These are phyloP conservation scores for Drosophila sp. DNA, from an alignment of 1,140 invertebrate genomes.

Conservation along the genomic window DNA sequence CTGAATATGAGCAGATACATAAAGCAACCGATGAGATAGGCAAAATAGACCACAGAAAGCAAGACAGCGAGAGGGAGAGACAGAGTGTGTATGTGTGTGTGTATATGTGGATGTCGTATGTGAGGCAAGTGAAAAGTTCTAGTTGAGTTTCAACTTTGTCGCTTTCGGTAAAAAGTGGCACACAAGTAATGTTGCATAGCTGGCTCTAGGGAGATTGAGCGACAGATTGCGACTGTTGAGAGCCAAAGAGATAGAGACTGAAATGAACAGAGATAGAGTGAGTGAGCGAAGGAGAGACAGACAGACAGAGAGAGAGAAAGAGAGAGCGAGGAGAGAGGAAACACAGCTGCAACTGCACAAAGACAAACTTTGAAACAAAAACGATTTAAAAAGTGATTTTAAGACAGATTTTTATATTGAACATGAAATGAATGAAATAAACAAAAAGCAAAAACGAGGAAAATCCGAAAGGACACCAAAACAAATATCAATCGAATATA, in stretches of 20 bases:
- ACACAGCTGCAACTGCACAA: conserved; percentile 23
- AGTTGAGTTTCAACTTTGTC: conserved; percentile 50
- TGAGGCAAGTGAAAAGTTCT: conserved; percentile 32
- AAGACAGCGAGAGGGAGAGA: background rate
- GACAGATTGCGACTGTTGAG: conserved; percentile 62
- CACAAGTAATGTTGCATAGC: conserved; percentile 66
- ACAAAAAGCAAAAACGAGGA: background rate
- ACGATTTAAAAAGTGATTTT: conserved; percentile 78
- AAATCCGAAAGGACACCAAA: background rate
- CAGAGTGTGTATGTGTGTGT: background rate
- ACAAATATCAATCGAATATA: conserved; percentile 15
- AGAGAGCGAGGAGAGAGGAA: background rate
- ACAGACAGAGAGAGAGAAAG: conserved; percentile 1
- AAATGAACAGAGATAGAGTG: background rate
- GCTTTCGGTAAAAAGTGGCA: conserved; percentile 49
- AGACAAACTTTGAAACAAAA: conserved; percentile 70
- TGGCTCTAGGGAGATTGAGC: conserved; percentile 71
- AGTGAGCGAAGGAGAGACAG: conserved; percentile 8
- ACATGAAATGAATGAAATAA: conserved; percentile 35
- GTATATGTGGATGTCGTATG: conserved; percentile 2
- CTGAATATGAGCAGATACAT: conserved; percentile 48
- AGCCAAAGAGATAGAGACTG: background rate
- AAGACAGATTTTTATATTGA: conserved; percentile 66
- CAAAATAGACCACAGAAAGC: background rate
- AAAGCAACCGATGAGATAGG: conserved; percentile 34